phyloP scores from a whole-genome alignment of 1,140 invertebrate genomes.

The Macrotrachela quadricornifera region DNA sequence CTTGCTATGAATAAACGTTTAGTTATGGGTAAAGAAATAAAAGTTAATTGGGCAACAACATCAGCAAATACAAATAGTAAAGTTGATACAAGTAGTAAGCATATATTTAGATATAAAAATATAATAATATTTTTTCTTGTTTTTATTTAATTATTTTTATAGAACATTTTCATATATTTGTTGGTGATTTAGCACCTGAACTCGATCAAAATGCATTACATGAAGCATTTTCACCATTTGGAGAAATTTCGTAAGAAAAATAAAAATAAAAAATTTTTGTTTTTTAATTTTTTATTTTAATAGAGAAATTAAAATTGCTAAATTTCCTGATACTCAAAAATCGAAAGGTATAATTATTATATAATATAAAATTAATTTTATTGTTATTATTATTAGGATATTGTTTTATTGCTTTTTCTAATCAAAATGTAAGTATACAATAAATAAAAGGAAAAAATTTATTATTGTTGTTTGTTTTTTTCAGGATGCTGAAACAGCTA shows the following conservation, averaged over 20 bases:
- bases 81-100: constrained; percentile 84
- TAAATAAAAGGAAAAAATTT: not conserved
- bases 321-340: constrained; percentile 90
- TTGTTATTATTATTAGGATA: constrained; percentile 38
- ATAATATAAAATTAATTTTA: no score
- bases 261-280: not conserved
- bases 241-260: constrained; percentile 66
- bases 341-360: constrained; percentile 53
- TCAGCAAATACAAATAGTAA: constrained; percentile 78
- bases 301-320: constrained; percentile 91
- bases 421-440: constrained; percentile 43
- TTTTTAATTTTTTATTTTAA: constrained; percentile 32
- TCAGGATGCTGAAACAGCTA: constrained; percentile 91
- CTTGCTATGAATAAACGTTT: constrained; percentile 88
- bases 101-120: constrained; percentile 3
- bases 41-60: constrained; percentile 94
- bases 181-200: constrained; percentile 92
- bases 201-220: constrained; percentile 87
- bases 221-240: constrained; percentile 89
- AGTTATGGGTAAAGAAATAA: constrained; percentile 93
- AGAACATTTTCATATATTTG: constrained; percentile 68
- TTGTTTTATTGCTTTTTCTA: constrained; percentile 95
- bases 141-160: no score
- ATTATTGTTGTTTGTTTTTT: constrained; percentile 13
- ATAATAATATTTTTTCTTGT: no score